Conservation (phyloP, 2,113 vertebrate species). For the Gobius niger region DNA sequence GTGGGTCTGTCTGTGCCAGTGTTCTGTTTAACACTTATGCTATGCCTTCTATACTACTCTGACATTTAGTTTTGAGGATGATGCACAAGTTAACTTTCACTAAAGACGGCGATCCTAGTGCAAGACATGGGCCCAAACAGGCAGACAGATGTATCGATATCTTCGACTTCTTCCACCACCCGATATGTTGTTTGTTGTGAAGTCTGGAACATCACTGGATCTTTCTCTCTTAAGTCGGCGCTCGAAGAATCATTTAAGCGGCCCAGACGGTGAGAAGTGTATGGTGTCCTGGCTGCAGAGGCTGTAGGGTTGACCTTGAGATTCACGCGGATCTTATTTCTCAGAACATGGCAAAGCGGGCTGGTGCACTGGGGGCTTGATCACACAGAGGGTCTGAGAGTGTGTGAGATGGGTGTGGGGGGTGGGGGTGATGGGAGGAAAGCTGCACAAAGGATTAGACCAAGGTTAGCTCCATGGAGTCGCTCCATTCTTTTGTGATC, state of each 20-base stretch:
- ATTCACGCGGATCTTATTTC: conserved; percentile 65
- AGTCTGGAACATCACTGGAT: conserved; percentile 51
- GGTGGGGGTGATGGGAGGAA: not conserved
- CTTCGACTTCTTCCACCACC: conserved; percentile 65
- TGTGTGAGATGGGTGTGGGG: not conserved
- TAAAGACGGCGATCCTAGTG: not conserved
- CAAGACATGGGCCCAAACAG: conserved; percentile 14
- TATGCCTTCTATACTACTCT: conserved; percentile 40
- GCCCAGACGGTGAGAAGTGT: conserved; percentile 57
- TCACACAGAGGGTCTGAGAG: conserved; percentile 7
- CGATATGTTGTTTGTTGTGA: conserved; percentile 73
- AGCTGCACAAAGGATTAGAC: conserved; percentile 28
- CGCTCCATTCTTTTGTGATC: conserved; percentile 55
- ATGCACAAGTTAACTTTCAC: conserved; percentile 33
- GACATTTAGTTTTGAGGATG: conserved; percentile 51
- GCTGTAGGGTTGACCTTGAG: conserved; percentile 69
- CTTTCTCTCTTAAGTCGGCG: conserved; percentile 47
- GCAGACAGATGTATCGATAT: conserved; percentile 67
- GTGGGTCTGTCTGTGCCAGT: conserved; percentile 47
- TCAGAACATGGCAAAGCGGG: conserved; percentile 40
- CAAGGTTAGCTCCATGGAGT: conserved; percentile 26
- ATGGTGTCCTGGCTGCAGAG: conserved; percentile 58
- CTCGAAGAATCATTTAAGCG: conserved; percentile 66
- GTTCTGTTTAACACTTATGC: conserved; percentile 49
- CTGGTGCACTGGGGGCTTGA: conserved; percentile 11